Evolutionary conservation across 1,140 invertebrate species (phyloP).

Genomic region (Glomeris maerens): DNA sequence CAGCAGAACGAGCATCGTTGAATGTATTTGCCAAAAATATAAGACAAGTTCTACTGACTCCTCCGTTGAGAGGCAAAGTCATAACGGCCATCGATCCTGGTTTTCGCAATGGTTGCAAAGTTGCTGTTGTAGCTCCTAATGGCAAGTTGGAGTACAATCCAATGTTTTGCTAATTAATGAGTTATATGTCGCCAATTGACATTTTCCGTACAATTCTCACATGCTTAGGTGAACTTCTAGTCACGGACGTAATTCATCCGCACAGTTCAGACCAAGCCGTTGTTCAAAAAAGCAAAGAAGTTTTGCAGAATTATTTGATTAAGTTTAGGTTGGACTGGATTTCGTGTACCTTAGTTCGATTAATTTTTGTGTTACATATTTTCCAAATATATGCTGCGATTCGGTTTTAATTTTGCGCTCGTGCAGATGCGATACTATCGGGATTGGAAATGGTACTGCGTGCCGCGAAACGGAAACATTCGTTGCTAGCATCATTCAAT

Average conservation of each 20-base stretch:
- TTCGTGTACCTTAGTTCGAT: too few relatives aligned
- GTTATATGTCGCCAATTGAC: not conserved
- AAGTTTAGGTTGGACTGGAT: too few relatives aligned
- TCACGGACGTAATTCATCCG: constrained; percentile 52
- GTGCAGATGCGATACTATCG: constrained; percentile 50
- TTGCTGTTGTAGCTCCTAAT: constrained; percentile 51
- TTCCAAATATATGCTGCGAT: constrained; percentile 7
- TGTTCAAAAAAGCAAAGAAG: too few relatives aligned
- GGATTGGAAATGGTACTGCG: constrained; percentile 74
- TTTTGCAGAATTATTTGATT: not conserved
- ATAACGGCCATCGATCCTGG: constrained; percentile 78
- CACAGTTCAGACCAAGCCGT: constrained; percentile 22
- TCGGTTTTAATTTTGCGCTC: not conserved
- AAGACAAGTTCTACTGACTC: constrained; percentile 59
- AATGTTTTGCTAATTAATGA: constrained; percentile 1
- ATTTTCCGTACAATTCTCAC: not conserved
- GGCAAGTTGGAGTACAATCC: constrained; percentile 30
- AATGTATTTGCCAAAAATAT: constrained; percentile 71
- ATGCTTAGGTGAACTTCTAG: constrained; percentile 39
- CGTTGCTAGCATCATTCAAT: constrained; percentile 47
- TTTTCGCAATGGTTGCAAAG: constrained; percentile 69
- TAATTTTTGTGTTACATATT: constrained; percentile 2
- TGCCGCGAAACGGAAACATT: constrained; percentile 70
- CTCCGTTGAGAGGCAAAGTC: constrained; percentile 59
- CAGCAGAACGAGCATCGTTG: constrained; percentile 62